These are phyloP conservation scores for Lycia hirtaria DNA, from an alignment of 2,888 invertebrate species.

Conservation along the genomic window DNA sequence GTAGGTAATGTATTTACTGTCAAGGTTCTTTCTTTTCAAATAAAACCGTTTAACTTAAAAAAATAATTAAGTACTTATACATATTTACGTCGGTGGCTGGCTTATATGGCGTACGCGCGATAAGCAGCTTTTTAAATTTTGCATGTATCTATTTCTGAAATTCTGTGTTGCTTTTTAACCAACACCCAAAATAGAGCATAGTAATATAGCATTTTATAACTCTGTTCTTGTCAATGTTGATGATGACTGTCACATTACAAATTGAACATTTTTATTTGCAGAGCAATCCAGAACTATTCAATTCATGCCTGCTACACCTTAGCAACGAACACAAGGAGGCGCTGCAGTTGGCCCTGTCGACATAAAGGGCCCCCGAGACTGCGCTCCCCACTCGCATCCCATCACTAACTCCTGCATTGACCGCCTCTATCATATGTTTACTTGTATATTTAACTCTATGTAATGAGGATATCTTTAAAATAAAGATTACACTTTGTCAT, in stretches of 20 bases:
- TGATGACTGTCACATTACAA: background rate
- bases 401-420: conserved; percentile 45
- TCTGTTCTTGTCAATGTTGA: no score
- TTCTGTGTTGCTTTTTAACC: no score
- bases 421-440: conserved; percentile 49
- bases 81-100: no score
- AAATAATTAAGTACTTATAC: no score
- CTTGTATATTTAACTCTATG: conserved; percentile 39
- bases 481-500: conserved; percentile 43
- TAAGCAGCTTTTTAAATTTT: no score
- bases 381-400: conserved; percentile 47
- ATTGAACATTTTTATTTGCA: conserved; percentile 62
- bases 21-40: no score
- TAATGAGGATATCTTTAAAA: conserved; percentile 41
- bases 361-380: conserved; percentile 52
- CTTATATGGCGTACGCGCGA: no score
- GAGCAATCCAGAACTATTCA: conserved; percentile 92
- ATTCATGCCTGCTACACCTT: conserved; percentile 91
- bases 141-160: no score
- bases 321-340: conserved; percentile 93
- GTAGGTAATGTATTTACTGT: no score
- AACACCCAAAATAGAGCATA: no score
- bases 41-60: no score
- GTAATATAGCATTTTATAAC: no score
- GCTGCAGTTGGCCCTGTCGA: conserved; percentile 89